Base-by-base conservation (phyloP, 2,797 vertebrate species). In the Percopsis omiscomaycus region DNA sequence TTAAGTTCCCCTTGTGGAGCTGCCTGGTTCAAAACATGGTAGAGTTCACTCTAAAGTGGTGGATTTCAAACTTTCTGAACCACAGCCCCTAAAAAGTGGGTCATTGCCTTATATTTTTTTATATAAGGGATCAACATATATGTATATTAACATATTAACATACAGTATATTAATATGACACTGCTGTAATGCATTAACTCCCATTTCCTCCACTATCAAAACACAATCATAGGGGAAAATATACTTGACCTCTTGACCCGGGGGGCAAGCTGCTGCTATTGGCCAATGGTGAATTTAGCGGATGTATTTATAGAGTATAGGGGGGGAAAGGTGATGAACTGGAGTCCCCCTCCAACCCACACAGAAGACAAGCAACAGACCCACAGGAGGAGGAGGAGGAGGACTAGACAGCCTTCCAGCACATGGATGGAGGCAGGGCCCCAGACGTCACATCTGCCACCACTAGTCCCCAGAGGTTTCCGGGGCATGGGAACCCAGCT, bases 361-460 rank as follows among this genome's bases (percentile, higher is more conserved):
- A 66, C 53, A 28, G 73, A 63, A 71, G 64, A 73, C 78, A 53
- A 55, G 49, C 64, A 61, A 64, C 74, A 72, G 71, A 78, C 58
- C 9, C 76, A 66, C 68, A 59, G 11, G 69, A 67, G 82, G 56
- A 42, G 2, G 29, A 58, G 59, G 73, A 66, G 53, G 59, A 74
- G 55, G 65, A 70, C 61, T 62, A 71, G 42, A 6, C 12, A 46
- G 54, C 53, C 11, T 8, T 46, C 14, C 59, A 72, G 69, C 59
- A 55, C 64, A 44, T 61, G 57, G 74, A 82, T 12, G 47, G 66
- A 70, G 49, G 77, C 56, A 0, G 27, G 69, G 58, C 71, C 75
- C 79, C 83, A 90, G 88, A 92, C 87, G 81, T 90, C 88, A 92
- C 92, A 92, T 92, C 90, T 93, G 91, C 88, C 88, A 85, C 84